Percentiles rank a stretch among this genome's conserved stretches.
phyloP scores from a whole-genome alignment of 2,113 vertebrate genomes.

The Thomomys bottae region DNA sequence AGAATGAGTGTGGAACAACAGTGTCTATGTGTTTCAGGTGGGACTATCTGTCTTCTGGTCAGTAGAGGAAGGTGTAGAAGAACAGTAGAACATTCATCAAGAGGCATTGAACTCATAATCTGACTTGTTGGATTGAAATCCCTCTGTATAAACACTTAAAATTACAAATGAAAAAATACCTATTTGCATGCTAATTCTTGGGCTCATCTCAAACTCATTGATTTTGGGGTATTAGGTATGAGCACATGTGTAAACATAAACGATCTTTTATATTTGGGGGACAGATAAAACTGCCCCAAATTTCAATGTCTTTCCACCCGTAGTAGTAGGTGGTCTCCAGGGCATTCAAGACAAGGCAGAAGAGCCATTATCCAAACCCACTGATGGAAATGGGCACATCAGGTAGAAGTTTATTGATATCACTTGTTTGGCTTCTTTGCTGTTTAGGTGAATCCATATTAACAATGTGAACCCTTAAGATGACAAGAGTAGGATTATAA shows the following conservation, averaged over 20 bases:
- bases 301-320: background rate
- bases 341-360: background rate
- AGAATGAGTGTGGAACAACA: background rate
- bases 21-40: background rate
- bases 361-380: background rate
- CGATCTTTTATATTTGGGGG: no score
- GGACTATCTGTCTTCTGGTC: no score
- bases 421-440: background rate
- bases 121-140: no score
- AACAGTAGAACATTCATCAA: no score
- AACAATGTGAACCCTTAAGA: background rate
- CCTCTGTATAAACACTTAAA: no score
- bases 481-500: background rate
- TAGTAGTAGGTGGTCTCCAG: background rate
- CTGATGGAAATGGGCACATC: background rate
- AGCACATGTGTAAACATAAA: background rate
- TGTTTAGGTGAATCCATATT: background rate
- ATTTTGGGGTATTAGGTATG: background rate
- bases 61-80: no score
- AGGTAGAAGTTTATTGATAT: background rate
- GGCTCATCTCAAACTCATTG: background rate
- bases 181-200: background rate
- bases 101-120: no score
- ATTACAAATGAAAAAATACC: background rate
- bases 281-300: background rate